Evolutionary conservation across 2,888 invertebrate species (phyloP).

Genomic region (Seira musarum): DNA sequence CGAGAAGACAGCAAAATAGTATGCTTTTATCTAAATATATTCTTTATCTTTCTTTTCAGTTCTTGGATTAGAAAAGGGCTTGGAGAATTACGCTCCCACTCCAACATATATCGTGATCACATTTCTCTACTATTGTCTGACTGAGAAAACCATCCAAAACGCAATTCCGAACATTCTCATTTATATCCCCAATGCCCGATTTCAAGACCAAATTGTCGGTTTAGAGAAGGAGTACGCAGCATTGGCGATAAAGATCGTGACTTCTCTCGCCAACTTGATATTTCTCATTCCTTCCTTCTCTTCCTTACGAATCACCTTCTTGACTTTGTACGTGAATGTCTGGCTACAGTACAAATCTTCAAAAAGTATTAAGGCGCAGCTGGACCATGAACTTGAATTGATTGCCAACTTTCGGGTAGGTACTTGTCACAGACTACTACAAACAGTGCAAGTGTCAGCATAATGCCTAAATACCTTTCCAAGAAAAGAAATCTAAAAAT

Average conservation of each 20-base stretch:
- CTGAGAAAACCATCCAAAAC: conserved; percentile 72
- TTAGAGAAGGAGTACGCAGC: conserved; percentile 82
- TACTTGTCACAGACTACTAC: too few relatives aligned
- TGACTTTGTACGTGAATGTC: conserved; percentile 79
- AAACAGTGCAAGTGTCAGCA: neutral
- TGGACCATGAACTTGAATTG: conserved; percentile 78
- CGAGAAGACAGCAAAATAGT: too few relatives aligned
- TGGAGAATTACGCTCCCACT: conserved; percentile 83
- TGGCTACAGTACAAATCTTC: conserved; percentile 80
- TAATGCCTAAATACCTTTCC: too few relatives aligned
- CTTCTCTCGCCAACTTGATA: conserved; percentile 77
- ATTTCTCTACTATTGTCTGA: conserved; percentile 80
- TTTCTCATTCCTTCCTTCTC: conserved; percentile 75
- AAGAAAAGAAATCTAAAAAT: too few relatives aligned
- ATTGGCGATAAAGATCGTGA: conserved; percentile 78
- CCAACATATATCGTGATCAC: conserved; percentile 79
- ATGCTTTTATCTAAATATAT: neutral
- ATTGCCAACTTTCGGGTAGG: conserved; percentile 76
- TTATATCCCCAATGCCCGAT: conserved; percentile 49
- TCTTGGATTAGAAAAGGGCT: conserved; percentile 82
- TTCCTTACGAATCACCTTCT: conserved; percentile 76
- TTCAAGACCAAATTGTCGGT: conserved; percentile 70
- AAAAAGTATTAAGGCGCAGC: conserved; percentile 75
- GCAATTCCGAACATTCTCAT: conserved; percentile 61
- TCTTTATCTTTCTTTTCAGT: conserved; percentile 70